phyloP scores from a whole-genome alignment of 2,113 vertebrate genomes.

The Crotalus horridus region DNA sequence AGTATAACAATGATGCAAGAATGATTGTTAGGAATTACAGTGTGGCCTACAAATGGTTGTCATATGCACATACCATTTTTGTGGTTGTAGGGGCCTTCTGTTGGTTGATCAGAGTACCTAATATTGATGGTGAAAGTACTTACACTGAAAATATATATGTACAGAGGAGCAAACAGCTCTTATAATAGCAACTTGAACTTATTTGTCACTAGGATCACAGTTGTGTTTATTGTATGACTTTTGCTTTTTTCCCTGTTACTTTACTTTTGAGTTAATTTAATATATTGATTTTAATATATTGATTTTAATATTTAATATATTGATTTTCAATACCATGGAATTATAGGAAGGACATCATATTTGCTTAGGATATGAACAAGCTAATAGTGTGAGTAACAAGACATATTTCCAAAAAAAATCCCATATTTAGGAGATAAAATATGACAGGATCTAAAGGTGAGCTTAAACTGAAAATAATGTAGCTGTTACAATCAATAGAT shows the following conservation, averaged over 20 bases:
- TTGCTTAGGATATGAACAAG: neutral
- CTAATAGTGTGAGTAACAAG: neutral
- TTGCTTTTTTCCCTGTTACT: neutral
- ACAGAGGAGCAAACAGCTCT: neutral
- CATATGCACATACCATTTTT: neutral
- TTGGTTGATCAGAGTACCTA: neutral
- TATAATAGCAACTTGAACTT: neutral
- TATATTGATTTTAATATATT: neutral
- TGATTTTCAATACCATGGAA: neutral
- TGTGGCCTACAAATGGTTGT: neutral
- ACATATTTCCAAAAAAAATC: neutral
- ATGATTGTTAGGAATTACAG: neutral
- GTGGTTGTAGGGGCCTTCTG: neutral
- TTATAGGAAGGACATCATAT: neutral
- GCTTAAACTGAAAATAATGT: neutral
- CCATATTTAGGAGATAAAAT: neutral
- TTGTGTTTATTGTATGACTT: neutral
- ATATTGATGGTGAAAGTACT: neutral
- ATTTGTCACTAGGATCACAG: neutral
- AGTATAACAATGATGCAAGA: neutral
- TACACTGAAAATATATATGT: neutral
- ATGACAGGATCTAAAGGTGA: fast-evolving
- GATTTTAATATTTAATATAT: too few species aligned
- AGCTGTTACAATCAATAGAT: neutral
- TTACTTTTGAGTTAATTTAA: neutral